phyloP scores from a whole-genome alignment of 2,113 vertebrate species.

The Elephantulus edwardii region DNA sequence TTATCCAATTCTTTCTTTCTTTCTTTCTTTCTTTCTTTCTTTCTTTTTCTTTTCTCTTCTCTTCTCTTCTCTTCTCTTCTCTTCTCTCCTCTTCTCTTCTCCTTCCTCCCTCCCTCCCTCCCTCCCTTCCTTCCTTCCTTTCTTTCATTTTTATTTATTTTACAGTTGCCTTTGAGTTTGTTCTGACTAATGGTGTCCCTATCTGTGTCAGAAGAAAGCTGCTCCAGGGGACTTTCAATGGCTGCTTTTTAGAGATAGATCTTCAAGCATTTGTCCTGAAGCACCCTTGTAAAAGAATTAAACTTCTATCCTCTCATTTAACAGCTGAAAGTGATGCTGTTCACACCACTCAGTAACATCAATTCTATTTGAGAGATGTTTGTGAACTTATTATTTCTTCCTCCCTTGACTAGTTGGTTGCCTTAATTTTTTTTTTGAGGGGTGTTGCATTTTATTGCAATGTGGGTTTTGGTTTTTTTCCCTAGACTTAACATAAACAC shows the following conservation, averaged over 20 bases:
- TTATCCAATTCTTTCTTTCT: too few species aligned
- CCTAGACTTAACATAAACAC: too few species aligned
- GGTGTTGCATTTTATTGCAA: too few species aligned
- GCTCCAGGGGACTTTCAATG: background rate
- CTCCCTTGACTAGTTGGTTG: background rate
- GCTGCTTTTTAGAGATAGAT: background rate
- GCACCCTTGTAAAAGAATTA: background rate
- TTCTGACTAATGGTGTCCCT: background rate
- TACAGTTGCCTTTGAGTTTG: background rate
- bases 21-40: too few species aligned
- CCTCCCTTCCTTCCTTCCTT: background rate
- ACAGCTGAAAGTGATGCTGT: background rate
- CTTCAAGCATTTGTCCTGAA: background rate
- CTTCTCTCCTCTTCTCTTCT: background rate
- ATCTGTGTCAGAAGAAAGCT: too few species aligned
- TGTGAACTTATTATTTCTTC: background rate
- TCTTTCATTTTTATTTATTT: background rate
- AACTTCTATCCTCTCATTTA: background rate
- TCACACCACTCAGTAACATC: background rate
- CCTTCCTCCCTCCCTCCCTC: background rate
- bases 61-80: too few species aligned
- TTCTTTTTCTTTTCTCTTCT: too few species aligned
- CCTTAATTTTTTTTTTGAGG: background rate
- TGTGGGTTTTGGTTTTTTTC: too few species aligned
- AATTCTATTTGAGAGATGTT: background rate